Evolutionary conservation across 2,113 vertebrate species (phyloP).

Genomic region (Phycodurus eques): DNA sequence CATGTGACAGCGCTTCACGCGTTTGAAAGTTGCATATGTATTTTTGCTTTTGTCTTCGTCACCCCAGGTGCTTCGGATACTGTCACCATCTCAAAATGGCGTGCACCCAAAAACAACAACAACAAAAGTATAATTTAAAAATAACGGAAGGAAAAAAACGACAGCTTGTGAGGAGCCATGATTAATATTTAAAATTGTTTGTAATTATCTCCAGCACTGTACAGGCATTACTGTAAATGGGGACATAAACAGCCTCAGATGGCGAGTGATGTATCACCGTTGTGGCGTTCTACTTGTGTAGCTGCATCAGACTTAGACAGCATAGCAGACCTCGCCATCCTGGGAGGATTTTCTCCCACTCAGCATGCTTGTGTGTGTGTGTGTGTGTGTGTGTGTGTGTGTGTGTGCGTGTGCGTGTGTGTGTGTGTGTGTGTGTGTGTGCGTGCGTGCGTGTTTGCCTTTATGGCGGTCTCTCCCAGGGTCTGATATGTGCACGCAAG

Average conservation of each 20-base stretch:
- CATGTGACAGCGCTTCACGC: conserved; percentile 70
- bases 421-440: background rate
- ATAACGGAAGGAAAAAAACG: conserved; percentile 45
- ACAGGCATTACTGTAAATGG: conserved; percentile 58
- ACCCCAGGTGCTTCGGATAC: conserved; percentile 66
- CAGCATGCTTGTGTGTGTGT: conserved; percentile 9
- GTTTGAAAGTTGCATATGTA: conserved; percentile 63
- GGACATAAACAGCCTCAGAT: conserved; percentile 64
- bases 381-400: conserved; percentile 54
- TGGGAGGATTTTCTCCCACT: conserved; percentile 65
- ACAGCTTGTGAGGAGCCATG: conserved; percentile 50
- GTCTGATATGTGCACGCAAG: conserved; percentile 77
- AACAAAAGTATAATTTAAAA: conserved; percentile 38
- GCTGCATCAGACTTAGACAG: conserved; percentile 72
- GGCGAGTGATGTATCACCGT: conserved; percentile 56
- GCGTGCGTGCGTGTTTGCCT: conserved; percentile 66
- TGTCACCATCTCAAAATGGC: conserved; percentile 67
- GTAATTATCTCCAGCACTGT: conserved; percentile 62
- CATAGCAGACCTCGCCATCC: conserved; percentile 72
- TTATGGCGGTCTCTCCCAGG: conserved; percentile 68
- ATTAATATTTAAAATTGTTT: conserved; percentile 72
- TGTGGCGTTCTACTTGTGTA: conserved; percentile 66
- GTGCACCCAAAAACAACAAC: conserved; percentile 32
- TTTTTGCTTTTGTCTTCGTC: conserved; percentile 70
- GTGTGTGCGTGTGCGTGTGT: background rate